A percentile compares a stretch with the other conserved stretches of the same genome.
These are phyloP conservation scores for Drosophila parthenogenetica DNA, from an alignment of 2,888 invertebrate genomes.

Conservation along the genomic window DNA sequence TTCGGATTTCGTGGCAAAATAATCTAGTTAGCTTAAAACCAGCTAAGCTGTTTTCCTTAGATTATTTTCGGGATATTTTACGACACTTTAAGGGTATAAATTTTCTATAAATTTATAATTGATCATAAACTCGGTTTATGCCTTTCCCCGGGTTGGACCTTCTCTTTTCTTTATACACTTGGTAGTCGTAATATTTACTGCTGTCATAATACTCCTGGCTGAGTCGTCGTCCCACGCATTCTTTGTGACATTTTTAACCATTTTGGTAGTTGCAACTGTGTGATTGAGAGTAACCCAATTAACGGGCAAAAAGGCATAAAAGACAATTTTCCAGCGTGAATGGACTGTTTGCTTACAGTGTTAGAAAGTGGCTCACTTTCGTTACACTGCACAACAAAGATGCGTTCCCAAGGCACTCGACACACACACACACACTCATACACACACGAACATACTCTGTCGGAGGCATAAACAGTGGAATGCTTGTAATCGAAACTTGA, in stretches of 20 bases:
- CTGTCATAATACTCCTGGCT: slow-evolving; percentile 38
- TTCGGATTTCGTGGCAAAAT: too few species aligned
- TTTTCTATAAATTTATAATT: slow-evolving; percentile 5
- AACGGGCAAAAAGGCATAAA: slow-evolving; percentile 53
- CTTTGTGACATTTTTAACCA: slow-evolving; percentile 47
- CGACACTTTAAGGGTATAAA: background rate
- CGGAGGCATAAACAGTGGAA: slow-evolving; percentile 55
- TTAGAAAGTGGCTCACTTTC: slow-evolving; percentile 78
- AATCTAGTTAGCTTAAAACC: background rate
- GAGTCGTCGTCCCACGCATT: slow-evolving; percentile 33
- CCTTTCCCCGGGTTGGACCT: slow-evolving; percentile 2
- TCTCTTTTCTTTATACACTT: slow-evolving; percentile 38
- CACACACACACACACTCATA: slow-evolving; percentile 24
- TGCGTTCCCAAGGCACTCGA: slow-evolving; percentile 48
- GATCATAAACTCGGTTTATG: background rate
- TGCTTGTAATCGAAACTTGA: slow-evolving; percentile 78
- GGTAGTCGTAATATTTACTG: slow-evolving; percentile 39
- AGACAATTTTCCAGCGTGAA: slow-evolving; percentile 41
- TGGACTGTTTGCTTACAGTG: slow-evolving; percentile 51
- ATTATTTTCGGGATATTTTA: background rate
- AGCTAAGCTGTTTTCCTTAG: background rate
- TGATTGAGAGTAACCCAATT: slow-evolving; percentile 66
- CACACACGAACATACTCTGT: slow-evolving; percentile 12
- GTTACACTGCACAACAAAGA: slow-evolving; percentile 68
- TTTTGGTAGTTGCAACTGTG: slow-evolving; percentile 36